phyloP scores from a whole-genome alignment of 1,140 invertebrate genomes.

The Acyrthosiphon pisum region DNA sequence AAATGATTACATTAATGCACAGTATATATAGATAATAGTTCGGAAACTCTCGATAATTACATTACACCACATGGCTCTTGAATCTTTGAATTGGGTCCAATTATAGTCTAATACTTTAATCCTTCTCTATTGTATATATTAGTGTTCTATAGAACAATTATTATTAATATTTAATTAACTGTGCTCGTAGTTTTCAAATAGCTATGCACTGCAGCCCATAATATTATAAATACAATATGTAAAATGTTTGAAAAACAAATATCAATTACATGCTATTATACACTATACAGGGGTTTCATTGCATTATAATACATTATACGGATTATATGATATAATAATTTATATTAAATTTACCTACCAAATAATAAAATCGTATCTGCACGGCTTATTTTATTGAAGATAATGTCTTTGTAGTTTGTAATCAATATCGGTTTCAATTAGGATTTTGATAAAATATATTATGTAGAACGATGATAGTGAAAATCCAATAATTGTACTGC shows the following conservation, averaged over 20 bases:
- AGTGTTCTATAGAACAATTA: not conserved
- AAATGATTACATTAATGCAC: not conserved
- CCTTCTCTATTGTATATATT: not conserved
- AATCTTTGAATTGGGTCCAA: slow-evolving; percentile 11
- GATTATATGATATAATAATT: not conserved
- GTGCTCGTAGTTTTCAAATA: not conserved
- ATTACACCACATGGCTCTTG: slow-evolving; percentile 5
- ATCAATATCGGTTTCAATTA: not conserved
- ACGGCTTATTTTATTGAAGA: not conserved
- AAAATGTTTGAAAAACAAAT: not conserved
- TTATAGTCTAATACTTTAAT: not conserved
- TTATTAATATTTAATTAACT: not conserved
- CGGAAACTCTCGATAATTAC: not conserved
- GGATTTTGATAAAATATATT: not conserved
- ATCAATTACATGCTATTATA: not conserved
- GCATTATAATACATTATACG: not conserved
- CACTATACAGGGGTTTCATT: too few relatives aligned
- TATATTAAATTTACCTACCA: not conserved
- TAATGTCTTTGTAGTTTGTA: not conserved
- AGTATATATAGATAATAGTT: not conserved
- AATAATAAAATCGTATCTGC: not conserved
- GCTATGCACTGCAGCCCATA: not conserved
- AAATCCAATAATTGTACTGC: not conserved
- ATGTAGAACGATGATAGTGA: not conserved
- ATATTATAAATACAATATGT: not conserved